phyloP scores from a whole-genome alignment of 92 coral and sea anemone species.

The Chrysogorgia sp. region DNA sequence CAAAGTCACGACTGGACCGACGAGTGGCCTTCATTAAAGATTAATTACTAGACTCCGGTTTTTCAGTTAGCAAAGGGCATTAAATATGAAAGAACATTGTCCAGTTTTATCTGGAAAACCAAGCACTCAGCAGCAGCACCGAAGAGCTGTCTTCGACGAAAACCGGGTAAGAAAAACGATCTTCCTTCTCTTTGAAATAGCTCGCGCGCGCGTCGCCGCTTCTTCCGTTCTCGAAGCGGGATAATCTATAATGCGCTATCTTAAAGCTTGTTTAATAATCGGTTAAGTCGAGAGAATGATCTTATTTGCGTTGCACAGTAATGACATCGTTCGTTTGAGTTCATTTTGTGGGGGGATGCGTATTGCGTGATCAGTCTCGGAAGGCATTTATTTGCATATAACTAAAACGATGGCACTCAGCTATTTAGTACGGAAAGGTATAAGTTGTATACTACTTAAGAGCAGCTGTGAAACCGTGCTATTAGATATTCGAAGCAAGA shows the following conservation, averaged over 20 bases:
- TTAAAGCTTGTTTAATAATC: conserved; percentile 21
- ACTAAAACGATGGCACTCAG: no score
- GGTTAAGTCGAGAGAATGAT: conserved; percentile 13
- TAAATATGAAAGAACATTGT: conserved; percentile 36
- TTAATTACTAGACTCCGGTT: conserved; percentile 3
- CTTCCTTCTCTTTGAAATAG: neutral
- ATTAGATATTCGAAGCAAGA: no score
- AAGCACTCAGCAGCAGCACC: neutral
- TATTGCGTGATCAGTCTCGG: no score
- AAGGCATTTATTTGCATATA: no score
- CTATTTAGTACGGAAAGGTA: no score
- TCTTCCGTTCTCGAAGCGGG: neutral
- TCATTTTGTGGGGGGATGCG: no score
- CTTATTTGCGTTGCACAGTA: neutral
- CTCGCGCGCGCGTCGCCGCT: neutral
- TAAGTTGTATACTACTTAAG: no score
- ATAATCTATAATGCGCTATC: neutral
- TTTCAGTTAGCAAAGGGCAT: conserved; percentile 9
- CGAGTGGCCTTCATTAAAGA: conserved; percentile 25
- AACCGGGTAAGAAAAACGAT: conserved; percentile 12
- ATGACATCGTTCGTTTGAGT: neutral
- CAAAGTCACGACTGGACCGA: conserved; percentile 1
- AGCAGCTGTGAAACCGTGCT: no score
- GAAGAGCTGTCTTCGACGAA: neutral
- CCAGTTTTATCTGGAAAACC: neutral